Evolutionary conservation across 2,888 invertebrate species (phyloP), one percentile per base, ranked within the genome.

Genomic region (Drosophila hawaiiensis): DNA sequence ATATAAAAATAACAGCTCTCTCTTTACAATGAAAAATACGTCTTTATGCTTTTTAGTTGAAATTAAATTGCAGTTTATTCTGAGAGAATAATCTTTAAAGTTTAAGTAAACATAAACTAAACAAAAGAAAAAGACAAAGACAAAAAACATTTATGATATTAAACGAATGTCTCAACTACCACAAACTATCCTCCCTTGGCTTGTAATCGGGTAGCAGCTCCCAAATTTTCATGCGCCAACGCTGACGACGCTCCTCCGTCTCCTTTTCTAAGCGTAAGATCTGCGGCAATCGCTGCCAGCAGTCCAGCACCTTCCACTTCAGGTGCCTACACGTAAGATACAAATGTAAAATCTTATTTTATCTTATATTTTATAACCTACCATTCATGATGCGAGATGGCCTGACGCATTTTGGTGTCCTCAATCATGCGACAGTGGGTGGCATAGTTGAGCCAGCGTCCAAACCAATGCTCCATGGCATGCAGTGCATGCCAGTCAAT

Each of bases 171-270:
- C 33, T 25, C 1, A 56, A 35, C 76, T 88, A 88, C 87, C 84
- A 90, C 5, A 89, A 65, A 41, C 88, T 84, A 43, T 91, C 89
- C 55, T 91, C 89, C n/a, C 83, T 66, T 3, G 96, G 96, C 59
- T 94, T 94, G 89, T 95, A 96, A 91, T 96, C 96, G 0, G 96
- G 96, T 63, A 96, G 93, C 52, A 96, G 94, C 92, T 96, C 95
- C 93, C 95, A 94, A 16, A 96, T 96, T 93, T 96, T 96, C 89
- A 95, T 94, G 56, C 96, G 94, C 96, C 96, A 96, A 88, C 95
- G 95, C 78, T 95, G 94, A 89, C 96, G 95, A 55, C 96, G 94
- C 64, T 94, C 94, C 83, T 96, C 96, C 78, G 96, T 96, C 76
- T 96, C 95, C 79, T 95, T 95, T 91, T 95, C 95, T 72, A 96